Percentiles rank a stretch among this genome's conserved stretches.
Conservation (phyloP, 2,888 invertebrate genomes). For the Pristionchus arcanus region DNA sequence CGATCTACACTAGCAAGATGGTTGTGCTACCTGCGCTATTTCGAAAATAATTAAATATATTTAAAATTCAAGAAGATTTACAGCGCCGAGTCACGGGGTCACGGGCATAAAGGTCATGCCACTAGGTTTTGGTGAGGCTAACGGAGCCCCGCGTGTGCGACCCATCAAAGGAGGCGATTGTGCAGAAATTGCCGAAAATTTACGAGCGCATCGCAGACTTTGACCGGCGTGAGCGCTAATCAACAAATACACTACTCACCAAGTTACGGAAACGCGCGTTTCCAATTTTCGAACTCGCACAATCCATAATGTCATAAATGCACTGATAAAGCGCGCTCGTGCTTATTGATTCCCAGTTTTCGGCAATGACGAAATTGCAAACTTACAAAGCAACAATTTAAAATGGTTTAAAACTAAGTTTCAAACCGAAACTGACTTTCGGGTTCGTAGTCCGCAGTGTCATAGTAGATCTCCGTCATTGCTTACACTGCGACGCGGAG, state of each 20-base stretch:
- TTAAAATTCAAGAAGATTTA: too few relatives aligned
- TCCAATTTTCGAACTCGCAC: background rate
- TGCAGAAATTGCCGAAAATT: background rate
- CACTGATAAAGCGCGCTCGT: background rate
- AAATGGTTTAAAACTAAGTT: background rate
- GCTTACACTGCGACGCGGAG: background rate
- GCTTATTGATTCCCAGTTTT: background rate
- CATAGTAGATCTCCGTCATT: constrained; percentile 22
- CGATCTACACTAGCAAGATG: too few relatives aligned
- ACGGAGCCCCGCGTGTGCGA: background rate
- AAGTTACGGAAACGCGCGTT: background rate
- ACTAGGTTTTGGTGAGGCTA: background rate
- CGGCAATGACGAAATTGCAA: background rate
- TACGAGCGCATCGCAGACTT: background rate
- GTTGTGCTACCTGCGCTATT: too few relatives aligned
- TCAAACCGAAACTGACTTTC: background rate
- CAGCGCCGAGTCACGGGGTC: too few relatives aligned
- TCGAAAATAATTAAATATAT: too few relatives aligned
- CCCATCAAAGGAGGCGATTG: background rate
- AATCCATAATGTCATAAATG: background rate
- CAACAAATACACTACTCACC: background rate
- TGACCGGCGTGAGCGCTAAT: background rate
- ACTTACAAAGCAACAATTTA: background rate
- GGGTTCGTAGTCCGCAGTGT: constrained; percentile 1
- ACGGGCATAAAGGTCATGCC: too few relatives aligned